Evolutionary conservation across 53 echinoderm and acorn worm genomes (phyloP), one percentile per base, ranked within the genome.

Genomic region (Pentamera pediparva): DNA sequence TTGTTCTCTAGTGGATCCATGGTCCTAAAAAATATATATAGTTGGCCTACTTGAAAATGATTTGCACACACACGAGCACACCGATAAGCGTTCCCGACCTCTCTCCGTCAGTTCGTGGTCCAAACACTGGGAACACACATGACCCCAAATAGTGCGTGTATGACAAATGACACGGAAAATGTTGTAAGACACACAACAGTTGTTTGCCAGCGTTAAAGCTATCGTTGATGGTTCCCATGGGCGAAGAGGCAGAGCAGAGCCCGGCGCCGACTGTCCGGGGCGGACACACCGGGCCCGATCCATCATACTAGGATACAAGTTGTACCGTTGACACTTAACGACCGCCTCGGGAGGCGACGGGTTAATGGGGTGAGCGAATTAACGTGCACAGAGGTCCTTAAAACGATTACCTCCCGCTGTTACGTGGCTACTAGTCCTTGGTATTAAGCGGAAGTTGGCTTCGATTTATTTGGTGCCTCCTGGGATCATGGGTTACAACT

Each of bases 111-210:
- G n/a, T n/a, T n/a, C n/a, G n/a, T n/a, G n/a, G n/a, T n/a, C n/a
- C n/a, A n/a, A n/a, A n/a, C n/a, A n/a, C n/a, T n/a, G n/a, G n/a
- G n/a, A n/a, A n/a, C 40, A 11, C 45, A 43, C 38, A 67, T 41
- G 24, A 67, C 17, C 67, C 40, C 40, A 43, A 24, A 67, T 29
- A 27, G 67, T 39, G 13, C 54, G 24, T 54, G 28, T 33, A 49
- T 52, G 54, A 72, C 54, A 72, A 72, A 72, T 72, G 73, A 35
- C 73, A 72, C 24, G 55, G 32, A 54, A 35, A 53, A 72, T 72
- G 52, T 72, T 51, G 55, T 72, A 54, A 54, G 73, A 72, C 73
- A 72, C 54, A 35, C 73, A 72, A 72, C 73, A 72, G 73, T 72
- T 72, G 73, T 72, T 72, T 72, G 54, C 73, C 73, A 49, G 32